A percentile compares a stretch with the other conserved stretches of the same genome.
Conservation (phyloP, 2,113 vertebrate species). For the Vidua macroura region DNA sequence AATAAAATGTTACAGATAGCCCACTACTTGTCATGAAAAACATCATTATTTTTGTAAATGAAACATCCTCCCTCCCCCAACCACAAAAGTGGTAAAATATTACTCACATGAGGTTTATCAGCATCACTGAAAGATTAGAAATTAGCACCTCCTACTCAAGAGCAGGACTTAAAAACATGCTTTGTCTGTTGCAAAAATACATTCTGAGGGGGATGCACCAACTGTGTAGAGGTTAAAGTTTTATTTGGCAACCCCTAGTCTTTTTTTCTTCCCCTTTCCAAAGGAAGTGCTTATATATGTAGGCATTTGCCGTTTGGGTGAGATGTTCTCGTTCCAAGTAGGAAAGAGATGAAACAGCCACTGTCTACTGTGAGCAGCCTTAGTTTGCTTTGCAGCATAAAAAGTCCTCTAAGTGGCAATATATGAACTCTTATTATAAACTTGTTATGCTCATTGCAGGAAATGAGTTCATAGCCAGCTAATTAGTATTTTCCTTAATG, state of each 20-base stretch:
- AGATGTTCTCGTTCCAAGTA: not conserved
- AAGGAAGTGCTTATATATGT: not conserved
- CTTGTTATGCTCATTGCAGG: not conserved
- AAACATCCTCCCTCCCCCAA: not conserved
- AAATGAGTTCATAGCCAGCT: slow-evolving; percentile 26
- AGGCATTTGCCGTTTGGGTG: not conserved
- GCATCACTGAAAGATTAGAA: not conserved
- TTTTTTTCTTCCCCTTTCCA: not conserved
- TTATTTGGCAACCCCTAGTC: not conserved
- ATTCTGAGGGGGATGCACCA: not conserved
- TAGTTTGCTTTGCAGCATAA: not conserved
- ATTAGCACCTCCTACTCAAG: slow-evolving; percentile 11
- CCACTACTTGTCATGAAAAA: not conserved
- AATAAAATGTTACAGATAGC: not conserved
- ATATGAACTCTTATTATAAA: not conserved
- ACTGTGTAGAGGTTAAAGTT: not conserved
- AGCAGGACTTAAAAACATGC: not conserved
- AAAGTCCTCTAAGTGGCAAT: not conserved
- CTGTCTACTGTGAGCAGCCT: not conserved
- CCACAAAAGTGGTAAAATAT: not conserved
- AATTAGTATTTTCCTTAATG: slow-evolving; percentile 33
- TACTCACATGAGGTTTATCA: slow-evolving; percentile 5
- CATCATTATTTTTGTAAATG: not conserved
- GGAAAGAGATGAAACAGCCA: not conserved
- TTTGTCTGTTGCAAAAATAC: slow-evolving; percentile 40